Conservation (phyloP, 2,113 vertebrate genomes). For the Charina bottae region DNA sequence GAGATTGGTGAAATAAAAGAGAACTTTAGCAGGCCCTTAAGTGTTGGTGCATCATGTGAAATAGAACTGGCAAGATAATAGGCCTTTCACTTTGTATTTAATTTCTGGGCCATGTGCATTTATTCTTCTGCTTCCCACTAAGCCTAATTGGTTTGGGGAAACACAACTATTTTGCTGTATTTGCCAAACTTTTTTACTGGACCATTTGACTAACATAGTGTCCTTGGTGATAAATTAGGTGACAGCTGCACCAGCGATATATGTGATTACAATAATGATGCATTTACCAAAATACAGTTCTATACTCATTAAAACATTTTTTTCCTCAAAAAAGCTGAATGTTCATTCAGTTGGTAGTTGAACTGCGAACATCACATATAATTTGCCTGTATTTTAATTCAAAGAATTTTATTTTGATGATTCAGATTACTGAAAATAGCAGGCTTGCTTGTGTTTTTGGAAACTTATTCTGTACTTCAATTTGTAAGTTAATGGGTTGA, state of each 20-base stretch:
- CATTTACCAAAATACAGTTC: conserved; percentile 35
- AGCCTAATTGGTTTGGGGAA: conserved; percentile 37
- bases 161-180: conserved; percentile 45
- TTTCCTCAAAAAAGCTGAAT: conserved; percentile 28
- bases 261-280: conserved; percentile 27
- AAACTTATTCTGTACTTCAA: conserved; percentile 13
- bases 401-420: conserved; percentile 33
- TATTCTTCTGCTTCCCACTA: conserved; percentile 50
- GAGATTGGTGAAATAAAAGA: background rate
- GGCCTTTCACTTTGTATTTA: conserved; percentile 47
- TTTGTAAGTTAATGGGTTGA: conserved; percentile 36
- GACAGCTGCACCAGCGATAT: conserved; percentile 12
- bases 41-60: conserved; percentile 11
- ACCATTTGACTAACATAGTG: conserved; percentile 29
- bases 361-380: conserved; percentile 4
- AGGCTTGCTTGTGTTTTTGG: conserved; percentile 10
- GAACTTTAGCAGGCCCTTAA: conserved; percentile 13
- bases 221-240: conserved; percentile 39
- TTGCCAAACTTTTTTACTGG: conserved; percentile 48
- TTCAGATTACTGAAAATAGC: conserved; percentile 37
- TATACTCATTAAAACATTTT: conserved; percentile 32
- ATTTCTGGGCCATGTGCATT: conserved; percentile 56
- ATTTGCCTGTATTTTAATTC: conserved; percentile 30
- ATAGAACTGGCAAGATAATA: conserved; percentile 64
- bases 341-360: conserved; percentile 23